phyloP scores from a whole-genome alignment of 2,797 vertebrate species.

The Parambassis ranga region DNA sequence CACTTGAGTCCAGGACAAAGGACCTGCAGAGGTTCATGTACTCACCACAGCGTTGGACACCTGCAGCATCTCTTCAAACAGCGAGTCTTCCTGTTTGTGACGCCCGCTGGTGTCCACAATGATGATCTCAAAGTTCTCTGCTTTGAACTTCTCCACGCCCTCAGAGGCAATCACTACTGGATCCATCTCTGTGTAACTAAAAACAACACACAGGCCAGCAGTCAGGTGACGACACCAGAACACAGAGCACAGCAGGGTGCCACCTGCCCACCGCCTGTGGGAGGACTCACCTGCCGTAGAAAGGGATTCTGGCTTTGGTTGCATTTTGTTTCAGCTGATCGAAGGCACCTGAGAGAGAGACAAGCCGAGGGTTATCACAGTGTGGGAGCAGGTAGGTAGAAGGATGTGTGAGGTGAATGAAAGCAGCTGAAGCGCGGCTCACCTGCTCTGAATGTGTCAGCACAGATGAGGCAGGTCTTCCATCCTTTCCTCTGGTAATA shows the following conservation, averaged over 20 bases:
- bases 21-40: slow-evolving; percentile 47
- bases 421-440: background rate
- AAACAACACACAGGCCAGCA: background rate
- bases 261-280: too few species aligned
- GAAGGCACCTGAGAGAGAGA: slow-evolving; percentile 84
- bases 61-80: slow-evolving; percentile 99
- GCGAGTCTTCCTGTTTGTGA: slow-evolving; percentile 97
- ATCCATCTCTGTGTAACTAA: slow-evolving; percentile 98
- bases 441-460: slow-evolving; percentile 98
- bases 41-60: slow-evolving; percentile 98
- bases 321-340: slow-evolving; percentile 98
- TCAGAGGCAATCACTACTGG: slow-evolving; percentile 96
- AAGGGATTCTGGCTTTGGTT: slow-evolving; percentile 98
- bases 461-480: slow-evolving; percentile 99
- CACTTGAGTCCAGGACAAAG: too few species aligned
- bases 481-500: slow-evolving; percentile 99
- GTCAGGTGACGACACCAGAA: background rate
- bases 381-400: background rate
- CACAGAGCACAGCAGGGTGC: background rate
- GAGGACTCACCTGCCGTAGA: slow-evolving; percentile 93
- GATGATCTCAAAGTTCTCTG: slow-evolving; percentile 98
- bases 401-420: background rate
- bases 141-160: slow-evolving; percentile 98
- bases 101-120: slow-evolving; percentile 99
- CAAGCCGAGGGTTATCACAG: background rate